These are phyloP conservation scores for Enteromius anoplus DNA, from an alignment of 2,797 vertebrate genomes.

Conservation along the genomic window DNA sequence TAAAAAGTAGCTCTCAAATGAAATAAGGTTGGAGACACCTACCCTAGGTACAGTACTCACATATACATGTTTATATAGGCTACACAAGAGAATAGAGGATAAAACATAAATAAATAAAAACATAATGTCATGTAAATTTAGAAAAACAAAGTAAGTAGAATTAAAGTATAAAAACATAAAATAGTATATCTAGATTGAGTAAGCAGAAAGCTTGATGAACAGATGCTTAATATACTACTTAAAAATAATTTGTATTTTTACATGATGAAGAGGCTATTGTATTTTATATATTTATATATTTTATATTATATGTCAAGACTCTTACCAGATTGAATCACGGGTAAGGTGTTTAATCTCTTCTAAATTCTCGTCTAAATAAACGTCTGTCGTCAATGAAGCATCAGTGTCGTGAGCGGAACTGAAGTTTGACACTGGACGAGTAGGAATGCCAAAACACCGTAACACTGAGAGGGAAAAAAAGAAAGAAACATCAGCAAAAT, in stretches of 20 bases:
- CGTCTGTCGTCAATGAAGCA: conserved; percentile 49
- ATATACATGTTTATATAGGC: too few relatives aligned
- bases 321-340: conserved; percentile 88
- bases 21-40: too few relatives aligned
- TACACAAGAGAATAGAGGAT: too few relatives aligned
- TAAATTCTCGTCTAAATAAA: conserved; percentile 88
- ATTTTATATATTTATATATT: too few relatives aligned
- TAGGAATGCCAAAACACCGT: conserved; percentile 86
- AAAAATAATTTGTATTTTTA: background rate
- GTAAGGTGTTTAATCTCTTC: conserved; percentile 84
- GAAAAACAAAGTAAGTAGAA: too few relatives aligned
- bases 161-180: background rate
- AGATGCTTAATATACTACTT: background rate
- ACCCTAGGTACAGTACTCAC: too few relatives aligned
- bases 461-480: conserved; percentile 7
- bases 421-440: conserved; percentile 91
- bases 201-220: background rate
- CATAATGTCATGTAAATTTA: too few relatives aligned
- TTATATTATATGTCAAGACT: too few relatives aligned
- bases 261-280: too few relatives aligned
- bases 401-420: conserved; percentile 93
- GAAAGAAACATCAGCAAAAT: background rate
- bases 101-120: too few relatives aligned
- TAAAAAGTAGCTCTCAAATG: too few relatives aligned
- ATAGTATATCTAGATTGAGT: background rate